phyloP scores from a whole-genome alignment of 2,888 invertebrate genomes.

The Sinohyriopsis cumingii region DNA sequence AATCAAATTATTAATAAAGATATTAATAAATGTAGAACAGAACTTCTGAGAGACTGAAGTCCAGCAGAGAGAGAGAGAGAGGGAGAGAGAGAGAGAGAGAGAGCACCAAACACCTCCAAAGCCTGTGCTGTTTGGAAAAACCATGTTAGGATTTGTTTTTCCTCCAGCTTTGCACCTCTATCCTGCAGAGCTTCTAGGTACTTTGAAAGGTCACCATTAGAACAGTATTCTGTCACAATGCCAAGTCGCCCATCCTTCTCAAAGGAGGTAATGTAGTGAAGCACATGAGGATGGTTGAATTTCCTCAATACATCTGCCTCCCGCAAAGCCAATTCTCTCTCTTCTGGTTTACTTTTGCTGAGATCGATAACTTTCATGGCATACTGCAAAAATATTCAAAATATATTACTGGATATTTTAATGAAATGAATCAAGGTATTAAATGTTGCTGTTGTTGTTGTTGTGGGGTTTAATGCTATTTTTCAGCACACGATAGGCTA shows the following conservation, averaged over 20 bases:
- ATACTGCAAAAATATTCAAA: constrained; percentile 54
- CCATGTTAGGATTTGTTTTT: constrained; percentile 72
- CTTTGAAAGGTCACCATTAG: constrained; percentile 70
- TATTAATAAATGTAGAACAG: too few species aligned
- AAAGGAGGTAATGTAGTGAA: constrained; percentile 45
- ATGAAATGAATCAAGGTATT: too few species aligned
- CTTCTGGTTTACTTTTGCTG: constrained; percentile 61
- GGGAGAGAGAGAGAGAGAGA: too few species aligned
- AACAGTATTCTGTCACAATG: constrained; percentile 73
- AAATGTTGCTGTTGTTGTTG: too few species aligned
- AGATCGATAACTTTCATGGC: constrained; percentile 70
- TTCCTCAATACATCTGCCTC: constrained; percentile 67
- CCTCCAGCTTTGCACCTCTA: constrained; percentile 60
- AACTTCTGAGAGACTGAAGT: too few species aligned
- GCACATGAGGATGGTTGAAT: constrained; percentile 40
- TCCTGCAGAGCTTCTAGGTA: constrained; percentile 62
- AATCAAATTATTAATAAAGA: too few species aligned
- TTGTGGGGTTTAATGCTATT: too few species aligned
- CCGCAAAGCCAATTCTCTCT: constrained; percentile 65
- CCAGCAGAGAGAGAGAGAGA: too few species aligned
- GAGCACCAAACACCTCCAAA: constrained; percentile 32
- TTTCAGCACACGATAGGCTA: too few species aligned
- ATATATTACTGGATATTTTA: too few species aligned
- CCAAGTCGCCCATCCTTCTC: constrained; percentile 64
- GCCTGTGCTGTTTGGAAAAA: constrained; percentile 57